Evolutionary conservation across 2,797 vertebrate species (phyloP).

Genomic region (Cyclura pinguis): DNA sequence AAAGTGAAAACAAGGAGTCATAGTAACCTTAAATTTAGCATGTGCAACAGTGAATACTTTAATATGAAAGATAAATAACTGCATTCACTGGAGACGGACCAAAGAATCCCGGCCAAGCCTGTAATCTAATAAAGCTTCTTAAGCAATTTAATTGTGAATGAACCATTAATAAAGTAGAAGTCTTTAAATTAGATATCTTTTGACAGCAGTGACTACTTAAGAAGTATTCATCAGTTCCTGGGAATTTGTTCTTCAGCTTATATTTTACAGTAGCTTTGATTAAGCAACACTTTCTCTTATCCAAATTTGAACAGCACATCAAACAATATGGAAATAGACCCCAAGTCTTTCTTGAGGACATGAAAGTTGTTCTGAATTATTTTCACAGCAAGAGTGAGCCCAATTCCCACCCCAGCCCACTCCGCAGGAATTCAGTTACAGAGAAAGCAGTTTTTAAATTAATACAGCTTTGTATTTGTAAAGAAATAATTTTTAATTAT

Average conservation of each 20-base stretch:
- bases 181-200: slow-evolving; percentile 58
- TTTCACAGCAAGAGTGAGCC: slow-evolving; percentile 73
- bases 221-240: slow-evolving; percentile 52
- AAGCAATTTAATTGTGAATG: slow-evolving; percentile 74
- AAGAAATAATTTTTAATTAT: slow-evolving; percentile 84
- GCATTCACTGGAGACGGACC: slow-evolving; percentile 60
- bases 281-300: slow-evolving; percentile 73
- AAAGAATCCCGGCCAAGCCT: slow-evolving; percentile 62
- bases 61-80: slow-evolving; percentile 62
- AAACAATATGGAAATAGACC: slow-evolving; percentile 83
- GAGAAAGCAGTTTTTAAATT: slow-evolving; percentile 79
- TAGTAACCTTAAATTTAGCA: slow-evolving; percentile 37
- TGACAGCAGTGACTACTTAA: slow-evolving; percentile 55
- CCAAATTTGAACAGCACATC: slow-evolving; percentile 79
- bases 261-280: slow-evolving; percentile 74
- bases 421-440: slow-evolving; percentile 74
- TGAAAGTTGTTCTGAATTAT: slow-evolving; percentile 81
- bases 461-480: slow-evolving; percentile 78
- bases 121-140: slow-evolving; percentile 69
- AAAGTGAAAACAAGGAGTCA: slow-evolving; percentile 37
- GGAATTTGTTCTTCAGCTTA: slow-evolving; percentile 67
- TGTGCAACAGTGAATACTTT: slow-evolving; percentile 37
- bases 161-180: slow-evolving; percentile 62
- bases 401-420: slow-evolving; percentile 77
- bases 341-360: slow-evolving; percentile 78